phyloP scores from a whole-genome alignment of 2,797 vertebrate species.

The Falco columbarius region DNA sequence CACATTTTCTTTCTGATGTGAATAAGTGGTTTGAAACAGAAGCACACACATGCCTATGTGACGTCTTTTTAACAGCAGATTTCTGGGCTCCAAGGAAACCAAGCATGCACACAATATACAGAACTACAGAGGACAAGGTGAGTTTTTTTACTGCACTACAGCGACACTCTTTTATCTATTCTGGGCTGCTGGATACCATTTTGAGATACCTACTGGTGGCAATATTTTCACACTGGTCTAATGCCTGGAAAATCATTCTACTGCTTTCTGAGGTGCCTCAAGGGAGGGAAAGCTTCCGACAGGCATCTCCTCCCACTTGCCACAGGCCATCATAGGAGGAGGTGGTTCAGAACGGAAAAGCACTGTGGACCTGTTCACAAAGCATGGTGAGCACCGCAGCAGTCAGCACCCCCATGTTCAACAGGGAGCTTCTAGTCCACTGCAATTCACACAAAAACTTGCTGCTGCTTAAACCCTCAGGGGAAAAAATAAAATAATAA shows the following conservation, averaged over 20 bases:
- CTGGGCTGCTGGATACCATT: neutral
- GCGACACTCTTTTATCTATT: neutral
- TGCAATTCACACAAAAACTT: neutral
- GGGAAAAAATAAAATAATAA: neutral
- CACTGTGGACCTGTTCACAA: neutral
- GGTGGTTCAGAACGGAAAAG: neutral
- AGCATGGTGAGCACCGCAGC: neutral
- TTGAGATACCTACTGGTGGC: neutral
- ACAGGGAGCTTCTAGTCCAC: neutral
- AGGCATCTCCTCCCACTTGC: neutral
- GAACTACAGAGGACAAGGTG: slow-evolving; percentile 3
- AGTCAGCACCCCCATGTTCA: neutral
- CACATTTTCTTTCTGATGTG: slow-evolving; percentile 61
- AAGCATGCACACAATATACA: neutral
- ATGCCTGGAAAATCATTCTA: neutral
- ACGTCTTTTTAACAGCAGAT: slow-evolving; percentile 15
- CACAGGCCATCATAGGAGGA: neutral
- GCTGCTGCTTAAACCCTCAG: neutral
- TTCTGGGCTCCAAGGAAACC: slow-evolving; percentile 67
- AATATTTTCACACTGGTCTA: neutral
- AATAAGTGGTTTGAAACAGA: slow-evolving; percentile 50
- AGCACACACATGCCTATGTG: neutral
- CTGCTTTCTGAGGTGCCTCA: neutral
- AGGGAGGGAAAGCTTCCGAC: neutral
- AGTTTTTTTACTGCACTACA: neutral